These are phyloP conservation scores for Arremon aurantiirostris DNA, from an alignment of 2,797 vertebrate species.

Conservation along the genomic window DNA sequence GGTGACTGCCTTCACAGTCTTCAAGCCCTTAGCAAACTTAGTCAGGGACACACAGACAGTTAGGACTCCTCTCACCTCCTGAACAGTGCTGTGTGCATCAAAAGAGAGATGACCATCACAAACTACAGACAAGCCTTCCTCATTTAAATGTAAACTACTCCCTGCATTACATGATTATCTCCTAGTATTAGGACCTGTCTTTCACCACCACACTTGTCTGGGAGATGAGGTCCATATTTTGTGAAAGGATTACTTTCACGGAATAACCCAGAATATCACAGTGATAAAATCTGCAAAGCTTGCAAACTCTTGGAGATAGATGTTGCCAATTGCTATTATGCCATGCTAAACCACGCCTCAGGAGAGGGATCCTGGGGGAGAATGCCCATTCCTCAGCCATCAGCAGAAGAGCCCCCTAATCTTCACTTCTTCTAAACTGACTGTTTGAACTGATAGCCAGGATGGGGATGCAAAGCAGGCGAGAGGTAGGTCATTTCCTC, in stretches of 20 bases:
- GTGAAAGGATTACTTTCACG: not conserved
- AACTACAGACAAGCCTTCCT: not conserved
- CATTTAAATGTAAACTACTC: not conserved
- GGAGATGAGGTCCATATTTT: not conserved
- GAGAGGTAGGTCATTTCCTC: not conserved
- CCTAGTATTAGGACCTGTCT: not conserved
- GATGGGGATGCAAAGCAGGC: not conserved
- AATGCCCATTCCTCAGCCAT: not conserved
- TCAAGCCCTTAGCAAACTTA: not conserved
- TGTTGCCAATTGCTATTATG: not conserved
- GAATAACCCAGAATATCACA: not conserved
- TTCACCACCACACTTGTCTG: not conserved
- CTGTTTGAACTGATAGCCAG: not conserved
- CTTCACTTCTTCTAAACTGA: not conserved
- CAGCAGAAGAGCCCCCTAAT: not conserved
- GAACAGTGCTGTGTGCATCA: not conserved
- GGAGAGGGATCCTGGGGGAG: not conserved
- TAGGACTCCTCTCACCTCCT: not conserved
- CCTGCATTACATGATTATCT: not conserved
- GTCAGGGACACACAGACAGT: not conserved
- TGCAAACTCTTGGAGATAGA: not conserved
- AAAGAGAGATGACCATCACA: not conserved
- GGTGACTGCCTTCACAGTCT: not conserved
- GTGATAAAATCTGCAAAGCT: not conserved
- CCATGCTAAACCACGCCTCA: not conserved